Evolutionary conservation across 2,888 invertebrate genomes (phyloP), one percentile per base, ranked within the genome.

Genomic region (Lepidonotus clava): DNA sequence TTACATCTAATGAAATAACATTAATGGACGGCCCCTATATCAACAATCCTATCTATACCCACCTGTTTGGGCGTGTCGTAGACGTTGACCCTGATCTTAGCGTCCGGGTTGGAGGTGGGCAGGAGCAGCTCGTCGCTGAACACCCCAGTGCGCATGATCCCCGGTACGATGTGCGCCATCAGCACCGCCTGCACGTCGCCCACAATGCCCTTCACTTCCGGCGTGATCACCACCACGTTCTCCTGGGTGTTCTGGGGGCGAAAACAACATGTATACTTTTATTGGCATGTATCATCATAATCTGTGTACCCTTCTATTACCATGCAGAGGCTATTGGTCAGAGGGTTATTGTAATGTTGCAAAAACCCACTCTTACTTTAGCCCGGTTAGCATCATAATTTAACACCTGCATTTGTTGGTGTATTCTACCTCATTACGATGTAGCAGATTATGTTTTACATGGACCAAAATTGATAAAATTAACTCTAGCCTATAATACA

Each of bases 81-180:
- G 51, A 95, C 94, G 91, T 96, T 96, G 89, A 96, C 94, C 85
- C 96, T 93, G 83, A 96, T 95, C 32, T 95, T 94, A 61, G 95
- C 95, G 89, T 95, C 95, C n/a, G 94, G 92, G 86, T 91, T 92
- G 14, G 90, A 90, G 0, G 93, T 93, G 4, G 90, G 88, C 6
- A 94, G 53, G 5, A 93, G 89, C 87, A 93, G 91, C 86, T 94
- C 93, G 86, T 96, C 96, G 24, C 94, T 93, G 36, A 96, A 91
- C 91, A 96, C 95, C 88, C 95, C 95, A 85, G 96, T 94, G 89
- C 95, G 95, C 28, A 95, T 91, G 89, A 95, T 95, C 4, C 96
- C 96, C 66, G 95, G 92, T 0, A 95, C 95, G 85, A 96, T 94
- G 91, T 96, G 96, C 89, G 95, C 95, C 66, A 95, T 94, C 83